A percentile compares a stretch with the other conserved stretches of the same genome.
Evolutionary conservation across 2,888 invertebrate species (phyloP).

Genomic region (Drosophila koepferae): DNA sequence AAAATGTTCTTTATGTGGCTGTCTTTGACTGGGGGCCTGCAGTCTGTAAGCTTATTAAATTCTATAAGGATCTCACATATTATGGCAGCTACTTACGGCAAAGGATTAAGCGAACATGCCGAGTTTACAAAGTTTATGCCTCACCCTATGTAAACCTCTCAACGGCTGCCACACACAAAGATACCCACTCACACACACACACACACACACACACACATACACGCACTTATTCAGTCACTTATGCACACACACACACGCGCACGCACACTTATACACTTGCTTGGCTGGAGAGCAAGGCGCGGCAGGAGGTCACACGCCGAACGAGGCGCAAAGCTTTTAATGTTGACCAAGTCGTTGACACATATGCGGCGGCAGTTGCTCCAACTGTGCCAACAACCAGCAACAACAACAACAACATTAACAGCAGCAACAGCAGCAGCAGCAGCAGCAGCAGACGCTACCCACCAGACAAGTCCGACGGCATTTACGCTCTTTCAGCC

Average conservation of each 20-base stretch:
- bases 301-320: conserved; percentile 40
- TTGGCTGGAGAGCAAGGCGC: conserved; percentile 10
- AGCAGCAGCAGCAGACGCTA: conserved; percentile 3
- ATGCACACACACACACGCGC: not conserved
- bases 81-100: conserved; percentile 69
- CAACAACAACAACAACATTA: not conserved
- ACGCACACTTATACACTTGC: conserved; percentile 11
- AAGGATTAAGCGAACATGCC: conserved; percentile 72
- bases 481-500: conserved; percentile 17
- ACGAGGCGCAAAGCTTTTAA: conserved; percentile 66
- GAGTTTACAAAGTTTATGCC: conserved; percentile 64
- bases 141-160: conserved; percentile 24
- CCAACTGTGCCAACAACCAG: conserved; percentile 35
- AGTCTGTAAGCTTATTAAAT: conserved; percentile 70
- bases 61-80: conserved; percentile 70
- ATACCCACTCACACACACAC: conserved; percentile 4
- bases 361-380: conserved; percentile 63
- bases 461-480: conserved; percentile 5
- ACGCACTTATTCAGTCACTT: conserved; percentile 1
- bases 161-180: conserved; percentile 16
- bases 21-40: not conserved
- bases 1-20: conserved; percentile 30
- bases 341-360: conserved; percentile 82
- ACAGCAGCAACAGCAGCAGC: not conserved
- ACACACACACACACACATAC: not conserved